These are phyloP conservation scores for Microcebus jonahi DNA, from an alignment of 2,113 vertebrate genomes.

Conservation along the genomic window DNA sequence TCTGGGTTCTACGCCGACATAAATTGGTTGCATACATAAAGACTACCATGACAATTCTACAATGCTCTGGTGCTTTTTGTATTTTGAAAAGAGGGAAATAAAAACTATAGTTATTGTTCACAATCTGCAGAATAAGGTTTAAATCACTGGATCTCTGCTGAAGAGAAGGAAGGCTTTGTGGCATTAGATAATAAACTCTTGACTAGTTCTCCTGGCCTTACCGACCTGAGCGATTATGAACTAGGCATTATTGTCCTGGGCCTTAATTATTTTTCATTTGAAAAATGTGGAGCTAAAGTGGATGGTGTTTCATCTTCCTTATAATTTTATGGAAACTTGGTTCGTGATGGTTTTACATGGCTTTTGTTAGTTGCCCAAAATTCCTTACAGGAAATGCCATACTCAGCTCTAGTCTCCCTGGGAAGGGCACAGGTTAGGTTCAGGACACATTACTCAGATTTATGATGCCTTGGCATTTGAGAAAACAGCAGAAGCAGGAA, in stretches of 20 bases:
- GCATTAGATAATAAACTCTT: neutral
- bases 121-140: neutral
- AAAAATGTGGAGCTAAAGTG: neutral
- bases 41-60: neutral
- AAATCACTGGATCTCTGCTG: no score
- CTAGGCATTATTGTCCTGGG: neutral
- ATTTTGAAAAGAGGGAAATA: neutral
- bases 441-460: neutral
- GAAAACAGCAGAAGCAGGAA: neutral
- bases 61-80: neutral
- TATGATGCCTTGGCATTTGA: neutral
- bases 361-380: neutral
- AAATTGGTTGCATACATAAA: neutral
- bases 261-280: slow-evolving; percentile 1
- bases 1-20: neutral
- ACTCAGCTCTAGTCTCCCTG: neutral
- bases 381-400: neutral
- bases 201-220: neutral
- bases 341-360: neutral
- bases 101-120: neutral
- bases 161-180: neutral
- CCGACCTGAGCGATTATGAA: neutral
- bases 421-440: neutral
- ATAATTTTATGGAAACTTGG: neutral
- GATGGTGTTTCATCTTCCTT: neutral